Conservation (phyloP, 1,140 invertebrate genomes). For the Conus betulinus region DNA sequence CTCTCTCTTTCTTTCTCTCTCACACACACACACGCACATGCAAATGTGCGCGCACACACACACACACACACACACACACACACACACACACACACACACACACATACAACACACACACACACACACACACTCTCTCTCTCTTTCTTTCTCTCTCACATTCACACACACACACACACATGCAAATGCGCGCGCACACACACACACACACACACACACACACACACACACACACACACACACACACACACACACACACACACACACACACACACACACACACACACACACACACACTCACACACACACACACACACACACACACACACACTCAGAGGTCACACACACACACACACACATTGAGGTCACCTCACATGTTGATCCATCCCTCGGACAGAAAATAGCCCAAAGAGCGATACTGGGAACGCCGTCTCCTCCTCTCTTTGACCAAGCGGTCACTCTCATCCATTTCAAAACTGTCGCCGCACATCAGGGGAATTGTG, state of each 20-base stretch:
- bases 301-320: not conserved
- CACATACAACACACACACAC: not conserved
- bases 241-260: not conserved
- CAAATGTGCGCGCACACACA: too few species aligned
- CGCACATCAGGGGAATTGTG: slow-evolving; percentile 79
- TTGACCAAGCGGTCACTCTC: slow-evolving; percentile 82
- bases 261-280: not conserved
- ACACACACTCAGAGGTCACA: not conserved
- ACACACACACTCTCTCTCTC: not conserved
- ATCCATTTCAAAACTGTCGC: slow-evolving; percentile 81
- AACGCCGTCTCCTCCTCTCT: slow-evolving; percentile 68
- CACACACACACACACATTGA: not conserved
- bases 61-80: not conserved
- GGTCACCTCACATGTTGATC: slow-evolving; percentile 62
- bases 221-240: too few species aligned
- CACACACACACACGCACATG: not conserved
- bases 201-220: too few species aligned
- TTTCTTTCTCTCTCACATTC: not conserved
- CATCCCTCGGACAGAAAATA: slow-evolving; percentile 58
- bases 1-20: not conserved
- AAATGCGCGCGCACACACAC: too few species aligned
- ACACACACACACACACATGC: too few species aligned
- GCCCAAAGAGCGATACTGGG: slow-evolving; percentile 48
- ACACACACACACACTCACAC: not conserved
- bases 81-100: not conserved